Evolutionary conservation across 2,113 vertebrate genomes (phyloP).

Genomic region (Cisticola juncidis): DNA sequence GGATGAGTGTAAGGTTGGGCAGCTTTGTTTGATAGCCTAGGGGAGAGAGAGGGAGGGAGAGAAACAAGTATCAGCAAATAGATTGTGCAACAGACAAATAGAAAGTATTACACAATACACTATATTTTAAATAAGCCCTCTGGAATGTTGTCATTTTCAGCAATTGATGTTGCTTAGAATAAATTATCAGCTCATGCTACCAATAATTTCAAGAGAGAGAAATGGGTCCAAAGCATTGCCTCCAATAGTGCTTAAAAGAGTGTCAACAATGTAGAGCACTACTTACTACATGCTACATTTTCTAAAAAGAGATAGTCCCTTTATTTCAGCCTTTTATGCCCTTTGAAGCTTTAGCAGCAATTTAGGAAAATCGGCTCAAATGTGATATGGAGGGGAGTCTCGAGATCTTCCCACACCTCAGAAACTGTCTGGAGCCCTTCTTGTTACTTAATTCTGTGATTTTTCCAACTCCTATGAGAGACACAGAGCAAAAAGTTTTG

Average conservation of each 20-base stretch:
- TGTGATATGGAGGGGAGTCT: not conserved
- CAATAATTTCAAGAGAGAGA: not conserved
- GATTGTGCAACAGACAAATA: constrained; percentile 69
- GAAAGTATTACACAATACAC: constrained; percentile 47
- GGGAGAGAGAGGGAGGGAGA: constrained; percentile 40
- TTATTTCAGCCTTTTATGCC: not conserved
- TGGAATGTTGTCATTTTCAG: constrained; percentile 48
- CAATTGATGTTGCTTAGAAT: not conserved
- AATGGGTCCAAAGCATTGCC: not conserved
- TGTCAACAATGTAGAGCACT: not conserved
- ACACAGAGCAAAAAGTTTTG: not conserved
- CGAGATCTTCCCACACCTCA: not conserved
- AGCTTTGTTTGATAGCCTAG: constrained; percentile 60
- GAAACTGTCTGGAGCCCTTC: not conserved
- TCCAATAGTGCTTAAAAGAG: not conserved
- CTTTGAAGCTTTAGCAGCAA: not conserved
- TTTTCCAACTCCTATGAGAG: not conserved
- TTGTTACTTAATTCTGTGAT: not conserved
- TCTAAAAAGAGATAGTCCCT: not conserved
- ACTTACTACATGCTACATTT: not conserved
- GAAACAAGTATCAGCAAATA: constrained; percentile 63
- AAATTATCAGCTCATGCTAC: constrained; percentile 17
- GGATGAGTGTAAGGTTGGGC: constrained; percentile 55
- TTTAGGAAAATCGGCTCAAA: not conserved
- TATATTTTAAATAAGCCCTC: constrained; percentile 43